A percentile compares a stretch with the other conserved stretches of the same genome.
Evolutionary conservation across 1,140 invertebrate species (phyloP).

Genomic region (Drosophila leontia): DNA sequence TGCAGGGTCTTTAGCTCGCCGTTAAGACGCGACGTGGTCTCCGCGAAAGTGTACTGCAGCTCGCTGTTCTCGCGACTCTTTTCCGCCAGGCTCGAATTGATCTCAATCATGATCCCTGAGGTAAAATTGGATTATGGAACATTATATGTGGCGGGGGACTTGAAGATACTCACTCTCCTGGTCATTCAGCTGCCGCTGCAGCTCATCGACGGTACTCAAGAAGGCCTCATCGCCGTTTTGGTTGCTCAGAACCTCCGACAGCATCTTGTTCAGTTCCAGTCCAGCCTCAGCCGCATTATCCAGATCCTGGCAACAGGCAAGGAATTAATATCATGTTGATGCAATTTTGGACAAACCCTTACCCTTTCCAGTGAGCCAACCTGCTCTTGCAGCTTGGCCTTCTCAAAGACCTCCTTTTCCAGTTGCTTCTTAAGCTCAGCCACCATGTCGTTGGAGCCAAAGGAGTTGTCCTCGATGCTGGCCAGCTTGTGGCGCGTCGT

Average conservation of each 20-base stretch:
- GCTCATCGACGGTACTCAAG: constrained; percentile 87
- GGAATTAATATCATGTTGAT: background rate
- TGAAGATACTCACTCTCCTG: constrained; percentile 86
- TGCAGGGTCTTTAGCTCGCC: constrained; percentile 71
- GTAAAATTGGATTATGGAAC: background rate
- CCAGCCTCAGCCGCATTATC: constrained; percentile 89
- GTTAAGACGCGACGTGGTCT: constrained; percentile 85
- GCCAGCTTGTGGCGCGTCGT: constrained; percentile 87
- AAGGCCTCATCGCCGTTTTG: constrained; percentile 87
- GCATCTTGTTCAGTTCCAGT: constrained; percentile 88
- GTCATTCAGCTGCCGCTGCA: constrained; percentile 87
- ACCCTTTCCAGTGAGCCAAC: constrained; percentile 87
- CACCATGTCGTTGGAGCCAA: constrained; percentile 90
- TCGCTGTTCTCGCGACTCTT: constrained; percentile 87
- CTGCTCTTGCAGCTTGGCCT: constrained; percentile 86
- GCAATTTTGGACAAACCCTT: background rate
- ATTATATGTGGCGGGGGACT: background rate
- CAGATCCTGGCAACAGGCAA: constrained; percentile 85
- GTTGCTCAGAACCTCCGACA: constrained; percentile 88
- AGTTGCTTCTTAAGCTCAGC: constrained; percentile 88
- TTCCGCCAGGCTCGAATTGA: constrained; percentile 85
- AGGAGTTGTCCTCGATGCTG: constrained; percentile 89
- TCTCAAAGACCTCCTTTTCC: constrained; percentile 77
- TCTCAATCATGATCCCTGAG: constrained; percentile 85
- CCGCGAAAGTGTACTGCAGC: constrained; percentile 85